phyloP scores from a whole-genome alignment of 2,113 vertebrate species.

The Epinephelus cyanopodus region DNA sequence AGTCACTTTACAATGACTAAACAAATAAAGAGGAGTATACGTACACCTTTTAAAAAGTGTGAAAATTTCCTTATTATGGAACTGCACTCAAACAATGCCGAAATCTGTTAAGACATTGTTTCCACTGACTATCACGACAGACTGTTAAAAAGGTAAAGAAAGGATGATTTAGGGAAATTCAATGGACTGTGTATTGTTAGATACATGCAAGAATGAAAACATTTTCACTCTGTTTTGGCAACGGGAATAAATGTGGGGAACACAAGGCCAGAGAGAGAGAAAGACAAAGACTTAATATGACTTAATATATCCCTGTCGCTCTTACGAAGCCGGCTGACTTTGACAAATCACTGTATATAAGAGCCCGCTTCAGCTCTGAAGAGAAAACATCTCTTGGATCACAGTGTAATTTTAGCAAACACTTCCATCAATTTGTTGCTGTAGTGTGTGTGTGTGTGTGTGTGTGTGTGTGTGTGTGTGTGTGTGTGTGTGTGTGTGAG shows the following conservation, averaged over 20 bases:
- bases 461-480: slow-evolving; percentile 28
- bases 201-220: slow-evolving; percentile 44
- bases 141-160: neutral
- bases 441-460: slow-evolving; percentile 29
- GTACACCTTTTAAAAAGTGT: slow-evolving; percentile 43
- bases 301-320: neutral
- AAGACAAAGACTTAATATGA: slow-evolving; percentile 9
- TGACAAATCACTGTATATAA: slow-evolving; percentile 7
- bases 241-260: slow-evolving; percentile 1
- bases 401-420: slow-evolving; percentile 66
- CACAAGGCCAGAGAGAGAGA: slow-evolving; percentile 10
- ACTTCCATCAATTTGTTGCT: slow-evolving; percentile 22
- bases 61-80: slow-evolving; percentile 30
- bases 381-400: slow-evolving; percentile 49
- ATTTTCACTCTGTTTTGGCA: slow-evolving; percentile 43
- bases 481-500: slow-evolving; percentile 30
- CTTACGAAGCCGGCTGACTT: slow-evolving; percentile 19
- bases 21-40: slow-evolving; percentile 56
- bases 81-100: slow-evolving; percentile 42
- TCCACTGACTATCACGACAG: slow-evolving; percentile 31
- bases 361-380: slow-evolving; percentile 25
- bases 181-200: neutral
- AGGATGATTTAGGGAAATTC: slow-evolving; percentile 2
- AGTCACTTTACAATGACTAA: slow-evolving; percentile 69
- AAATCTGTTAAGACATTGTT: slow-evolving; percentile 34